phyloP scores from a whole-genome alignment of 1,140 invertebrate genomes.

The Bombus superbus region DNA sequence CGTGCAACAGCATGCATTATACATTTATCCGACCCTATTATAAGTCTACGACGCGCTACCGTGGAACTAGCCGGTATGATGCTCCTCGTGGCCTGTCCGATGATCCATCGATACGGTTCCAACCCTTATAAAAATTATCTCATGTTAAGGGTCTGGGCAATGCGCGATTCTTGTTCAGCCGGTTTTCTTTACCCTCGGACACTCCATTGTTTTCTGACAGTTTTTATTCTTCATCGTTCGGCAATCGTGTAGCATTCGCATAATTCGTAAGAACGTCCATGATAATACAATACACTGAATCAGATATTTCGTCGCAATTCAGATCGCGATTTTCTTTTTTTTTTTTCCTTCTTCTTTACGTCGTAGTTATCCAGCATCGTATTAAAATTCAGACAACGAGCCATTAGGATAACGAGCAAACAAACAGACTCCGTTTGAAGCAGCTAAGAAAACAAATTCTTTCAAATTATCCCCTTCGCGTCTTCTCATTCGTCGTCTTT shows the following conservation, averaged over 20 bases:
- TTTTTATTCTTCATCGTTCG: not conserved
- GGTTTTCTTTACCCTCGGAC: too few species aligned
- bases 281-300: too few species aligned
- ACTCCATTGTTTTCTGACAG: fast-evolving
- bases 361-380: too few species aligned
- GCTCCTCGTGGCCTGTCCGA: not conserved
- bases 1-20: constrained; percentile 49
- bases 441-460: too few species aligned
- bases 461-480: not conserved
- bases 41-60: constrained; percentile 44
- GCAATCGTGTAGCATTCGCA: not conserved
- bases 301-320: too few species aligned
- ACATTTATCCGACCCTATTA: constrained; percentile 46
- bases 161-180: not conserved
- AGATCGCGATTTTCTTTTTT: too few species aligned
- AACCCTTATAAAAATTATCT: constrained; percentile 22
- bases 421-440: not conserved
- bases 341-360: too few species aligned
- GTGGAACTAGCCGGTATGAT: constrained; percentile 3
- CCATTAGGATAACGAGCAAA: not conserved
- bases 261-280: not conserved
- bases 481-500: too few species aligned
- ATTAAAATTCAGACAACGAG: not conserved
- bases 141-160: not conserved
- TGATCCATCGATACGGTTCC: constrained; percentile 3